Percentiles rank a stretch among this genome's conserved stretches.
Evolutionary conservation across 2,888 invertebrate species (phyloP).

Genomic region (Crossocerus cetratus): DNA sequence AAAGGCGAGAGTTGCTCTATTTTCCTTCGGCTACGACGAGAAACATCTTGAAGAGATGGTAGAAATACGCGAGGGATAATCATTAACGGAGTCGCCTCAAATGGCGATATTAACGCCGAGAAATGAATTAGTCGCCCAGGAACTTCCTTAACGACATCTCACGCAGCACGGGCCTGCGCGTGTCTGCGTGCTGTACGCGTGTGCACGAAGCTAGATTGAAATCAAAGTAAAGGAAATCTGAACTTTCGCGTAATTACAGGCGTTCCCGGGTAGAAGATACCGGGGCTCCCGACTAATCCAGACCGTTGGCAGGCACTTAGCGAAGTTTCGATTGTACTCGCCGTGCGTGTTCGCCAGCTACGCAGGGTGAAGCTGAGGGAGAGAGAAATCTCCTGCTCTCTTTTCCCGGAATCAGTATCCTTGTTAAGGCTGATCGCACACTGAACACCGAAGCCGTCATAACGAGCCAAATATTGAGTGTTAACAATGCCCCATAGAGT

Average conservation of each 20-base stretch:
- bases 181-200: background rate
- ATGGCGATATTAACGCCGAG: constrained; percentile 22
- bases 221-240: constrained; percentile 51
- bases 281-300: constrained; percentile 49
- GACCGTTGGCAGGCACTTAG: constrained; percentile 60
- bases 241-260: constrained; percentile 50
- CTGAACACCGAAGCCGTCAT: too few species aligned
- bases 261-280: constrained; percentile 40
- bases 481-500: too few species aligned
- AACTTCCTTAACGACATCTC: constrained; percentile 48
- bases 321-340: constrained; percentile 70
- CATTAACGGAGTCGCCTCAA: background rate
- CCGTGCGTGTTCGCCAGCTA: constrained; percentile 43
- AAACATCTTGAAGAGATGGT: too few species aligned
- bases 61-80: background rate
- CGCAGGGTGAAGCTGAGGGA: too few species aligned
- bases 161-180: constrained; percentile 23
- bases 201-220: constrained; percentile 39
- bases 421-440: too few species aligned
- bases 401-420: background rate
- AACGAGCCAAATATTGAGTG: too few species aligned
- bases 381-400: constrained; percentile 16
- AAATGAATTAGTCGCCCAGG: constrained; percentile 39
- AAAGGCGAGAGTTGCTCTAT: too few species aligned
- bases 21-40: too few species aligned